phyloP scores from a whole-genome alignment of 2,888 invertebrate species.

The Eristalinus sepulchralis region DNA sequence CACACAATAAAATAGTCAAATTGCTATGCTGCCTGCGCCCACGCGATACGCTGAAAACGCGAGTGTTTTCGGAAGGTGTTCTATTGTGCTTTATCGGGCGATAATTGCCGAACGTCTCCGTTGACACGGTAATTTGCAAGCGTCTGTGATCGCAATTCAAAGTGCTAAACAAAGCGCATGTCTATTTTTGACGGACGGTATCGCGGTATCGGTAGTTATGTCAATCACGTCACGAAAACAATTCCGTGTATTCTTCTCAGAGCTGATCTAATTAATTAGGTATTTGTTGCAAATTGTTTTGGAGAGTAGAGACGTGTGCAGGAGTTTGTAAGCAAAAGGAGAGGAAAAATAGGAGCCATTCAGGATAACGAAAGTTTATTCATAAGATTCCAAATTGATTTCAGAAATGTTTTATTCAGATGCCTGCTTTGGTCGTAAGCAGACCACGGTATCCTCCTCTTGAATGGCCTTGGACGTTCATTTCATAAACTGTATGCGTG shows the following conservation, averaged over 20 bases:
- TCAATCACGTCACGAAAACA: constrained; percentile 2
- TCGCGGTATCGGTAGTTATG: constrained; percentile 1
- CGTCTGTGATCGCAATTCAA: constrained; percentile 26
- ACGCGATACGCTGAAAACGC: neutral
- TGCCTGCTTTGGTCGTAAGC: too few relatives aligned
- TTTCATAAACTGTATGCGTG: too few relatives aligned
- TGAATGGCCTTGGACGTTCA: too few relatives aligned
- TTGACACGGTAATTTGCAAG: constrained; percentile 21
- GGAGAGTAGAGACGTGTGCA: neutral
- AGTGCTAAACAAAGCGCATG: neutral
- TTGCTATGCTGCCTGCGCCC: neutral
- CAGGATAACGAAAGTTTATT: too few relatives aligned
- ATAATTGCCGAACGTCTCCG: constrained; percentile 24
- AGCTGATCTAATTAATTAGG: neutral
- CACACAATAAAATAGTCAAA: neutral
- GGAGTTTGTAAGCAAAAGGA: too few relatives aligned
- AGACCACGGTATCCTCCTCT: too few relatives aligned
- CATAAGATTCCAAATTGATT: too few relatives aligned
- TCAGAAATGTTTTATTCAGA: too few relatives aligned
- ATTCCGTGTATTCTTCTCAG: neutral
- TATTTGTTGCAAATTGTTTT: neutral
- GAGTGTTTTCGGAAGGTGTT: constrained; percentile 12
- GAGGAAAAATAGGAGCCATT: too few relatives aligned
- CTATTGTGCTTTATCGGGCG: constrained; percentile 10
- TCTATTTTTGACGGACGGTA: neutral